phyloP scores from a whole-genome alignment of 2,797 vertebrate species.

The Hoplostethus atlanticus region DNA sequence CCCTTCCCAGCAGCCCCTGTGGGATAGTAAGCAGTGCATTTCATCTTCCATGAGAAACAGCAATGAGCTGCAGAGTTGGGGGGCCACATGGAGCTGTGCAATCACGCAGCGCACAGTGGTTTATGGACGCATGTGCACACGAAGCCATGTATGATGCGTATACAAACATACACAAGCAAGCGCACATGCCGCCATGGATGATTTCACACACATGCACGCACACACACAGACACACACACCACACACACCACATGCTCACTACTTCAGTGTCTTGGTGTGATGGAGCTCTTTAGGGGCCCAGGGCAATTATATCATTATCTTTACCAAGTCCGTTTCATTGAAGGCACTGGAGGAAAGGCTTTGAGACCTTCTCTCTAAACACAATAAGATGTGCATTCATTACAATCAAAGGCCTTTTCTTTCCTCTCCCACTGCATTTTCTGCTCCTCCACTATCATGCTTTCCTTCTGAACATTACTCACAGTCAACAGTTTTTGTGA shows the following conservation, averaged over 20 bases:
- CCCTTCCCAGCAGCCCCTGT: conserved; percentile 64
- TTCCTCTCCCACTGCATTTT: background rate
- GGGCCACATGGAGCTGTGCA: conserved; percentile 18
- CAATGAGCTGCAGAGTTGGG: conserved; percentile 11
- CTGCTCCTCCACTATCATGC: background rate
- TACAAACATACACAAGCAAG: conserved; percentile 20
- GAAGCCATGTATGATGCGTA: conserved; percentile 22
- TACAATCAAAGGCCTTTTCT: background rate
- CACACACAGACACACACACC: conserved; percentile 18
- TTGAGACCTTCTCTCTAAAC: conserved; percentile 33
- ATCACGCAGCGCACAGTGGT: conserved; percentile 35
- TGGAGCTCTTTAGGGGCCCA: conserved; percentile 54
- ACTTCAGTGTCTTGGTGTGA: conserved; percentile 11
- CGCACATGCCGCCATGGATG: conserved; percentile 49
- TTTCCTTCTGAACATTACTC: background rate
- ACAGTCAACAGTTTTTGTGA: no score
- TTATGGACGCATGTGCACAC: conserved; percentile 21
- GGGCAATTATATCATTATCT: conserved; percentile 68
- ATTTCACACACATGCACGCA: conserved; percentile 25
- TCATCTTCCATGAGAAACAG: conserved; percentile 78
- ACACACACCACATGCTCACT: background rate
- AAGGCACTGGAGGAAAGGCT: conserved; percentile 18
- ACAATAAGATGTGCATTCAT: conserved; percentile 46
- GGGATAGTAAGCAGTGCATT: conserved; percentile 55
- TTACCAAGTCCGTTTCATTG: conserved; percentile 32